A percentile compares a stretch with the other conserved stretches of the same genome.
phyloP scores from a whole-genome alignment of 1,140 invertebrate genomes.

The Habropoda laboriosa region DNA sequence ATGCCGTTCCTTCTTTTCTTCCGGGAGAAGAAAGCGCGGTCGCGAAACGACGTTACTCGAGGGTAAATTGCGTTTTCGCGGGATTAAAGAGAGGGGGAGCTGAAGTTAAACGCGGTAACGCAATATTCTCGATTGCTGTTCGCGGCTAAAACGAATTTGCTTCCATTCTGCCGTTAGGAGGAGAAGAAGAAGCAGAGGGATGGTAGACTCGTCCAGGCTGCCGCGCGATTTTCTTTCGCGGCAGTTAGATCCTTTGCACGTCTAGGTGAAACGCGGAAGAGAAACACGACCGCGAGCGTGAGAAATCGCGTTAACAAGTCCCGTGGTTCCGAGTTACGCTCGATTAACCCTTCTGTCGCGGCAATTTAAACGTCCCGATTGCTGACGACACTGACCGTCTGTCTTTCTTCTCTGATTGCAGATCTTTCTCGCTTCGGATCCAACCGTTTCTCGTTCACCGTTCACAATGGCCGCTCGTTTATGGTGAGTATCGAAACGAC shows the following conservation, averaged over 20 bases:
- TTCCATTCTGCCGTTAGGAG: too few species aligned
- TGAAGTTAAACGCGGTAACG: conserved; percentile 6
- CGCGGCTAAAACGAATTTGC: neutral
- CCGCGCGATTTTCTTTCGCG: neutral
- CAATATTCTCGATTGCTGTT: conserved; percentile 27
- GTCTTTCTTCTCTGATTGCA: conserved; percentile 59
- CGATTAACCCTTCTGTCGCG: neutral
- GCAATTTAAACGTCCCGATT: neutral
- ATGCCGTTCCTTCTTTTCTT: neutral
- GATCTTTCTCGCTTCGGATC: conserved; percentile 49
- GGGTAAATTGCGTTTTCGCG: neutral
- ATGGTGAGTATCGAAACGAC: too few species aligned
- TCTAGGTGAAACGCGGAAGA: neutral
- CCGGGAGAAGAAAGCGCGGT: neutral
- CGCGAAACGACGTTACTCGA: neutral
- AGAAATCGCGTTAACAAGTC: conserved; percentile 25
- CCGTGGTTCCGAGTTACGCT: neutral
- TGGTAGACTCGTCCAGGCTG: too few species aligned
- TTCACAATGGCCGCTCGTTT: conserved; percentile 74
- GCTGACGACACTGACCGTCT: neutral
- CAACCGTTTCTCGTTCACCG: conserved; percentile 47
- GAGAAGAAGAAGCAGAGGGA: too few species aligned
- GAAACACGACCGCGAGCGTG: neutral
- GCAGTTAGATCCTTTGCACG: too few species aligned
- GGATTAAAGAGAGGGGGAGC: neutral